These are phyloP conservation scores for Eretmocerus hayati DNA, from an alignment of 2,888 invertebrate species.

Conservation along the genomic window DNA sequence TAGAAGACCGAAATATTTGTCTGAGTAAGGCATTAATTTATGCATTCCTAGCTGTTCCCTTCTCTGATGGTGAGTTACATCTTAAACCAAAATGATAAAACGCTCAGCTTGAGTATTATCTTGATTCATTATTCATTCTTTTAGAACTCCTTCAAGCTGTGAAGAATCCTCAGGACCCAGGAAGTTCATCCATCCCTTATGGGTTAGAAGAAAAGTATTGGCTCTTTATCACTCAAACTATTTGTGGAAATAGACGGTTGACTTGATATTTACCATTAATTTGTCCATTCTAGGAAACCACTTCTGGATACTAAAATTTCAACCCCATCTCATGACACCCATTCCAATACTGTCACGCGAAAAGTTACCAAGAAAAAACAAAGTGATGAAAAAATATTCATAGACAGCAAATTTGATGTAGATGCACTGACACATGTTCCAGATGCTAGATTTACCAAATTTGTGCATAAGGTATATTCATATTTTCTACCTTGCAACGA, in stretches of 20 bases:
- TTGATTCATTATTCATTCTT: no score
- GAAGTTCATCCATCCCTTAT: no score
- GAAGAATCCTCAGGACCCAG: no score
- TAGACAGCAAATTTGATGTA: constrained; percentile 28
- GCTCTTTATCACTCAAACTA: no score
- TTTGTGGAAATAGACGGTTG: no score
- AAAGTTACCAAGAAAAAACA: constrained; percentile 11
- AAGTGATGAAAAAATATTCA: constrained; percentile 30
- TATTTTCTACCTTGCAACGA: neutral
- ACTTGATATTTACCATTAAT: neutral
- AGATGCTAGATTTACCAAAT: constrained; percentile 31
- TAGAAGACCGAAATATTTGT: constrained; percentile 29
- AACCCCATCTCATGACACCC: neutral
- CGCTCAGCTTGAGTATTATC: no score
- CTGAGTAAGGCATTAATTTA: constrained; percentile 31
- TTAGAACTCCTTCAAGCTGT: neutral
- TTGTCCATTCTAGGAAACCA: neutral
- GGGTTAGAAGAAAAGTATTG: no score
- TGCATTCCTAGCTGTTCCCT: constrained; percentile 29
- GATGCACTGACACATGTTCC: constrained; percentile 27
- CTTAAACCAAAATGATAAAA: no score
- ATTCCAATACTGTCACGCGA: neutral
- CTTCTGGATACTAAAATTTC: neutral
- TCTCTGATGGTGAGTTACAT: constrained; percentile 28
- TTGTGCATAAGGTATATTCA: constrained; percentile 29